Conservation (phyloP, 1,140 invertebrate genomes). For the Schlechtendalia chinensis region DNA sequence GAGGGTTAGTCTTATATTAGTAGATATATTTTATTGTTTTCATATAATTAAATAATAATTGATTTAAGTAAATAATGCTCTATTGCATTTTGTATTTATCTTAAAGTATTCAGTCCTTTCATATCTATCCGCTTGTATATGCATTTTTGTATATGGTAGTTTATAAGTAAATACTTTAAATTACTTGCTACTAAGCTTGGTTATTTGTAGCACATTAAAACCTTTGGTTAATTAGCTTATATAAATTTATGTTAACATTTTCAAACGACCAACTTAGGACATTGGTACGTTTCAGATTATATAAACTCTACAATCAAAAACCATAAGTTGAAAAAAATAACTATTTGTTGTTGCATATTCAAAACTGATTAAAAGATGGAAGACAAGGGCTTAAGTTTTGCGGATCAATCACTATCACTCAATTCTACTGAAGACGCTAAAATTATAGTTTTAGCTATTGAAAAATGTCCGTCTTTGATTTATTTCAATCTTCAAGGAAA, state of each 20-base stretch:
- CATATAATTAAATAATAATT: neutral
- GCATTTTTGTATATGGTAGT: slow-evolving; percentile 2
- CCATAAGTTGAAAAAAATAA: slow-evolving; percentile 17
- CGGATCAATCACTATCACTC: slow-evolving; percentile 66
- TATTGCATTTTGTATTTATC: slow-evolving; percentile 2
- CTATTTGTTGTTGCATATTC: neutral
- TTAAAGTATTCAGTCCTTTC: neutral
- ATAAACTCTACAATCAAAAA: slow-evolving; percentile 42
- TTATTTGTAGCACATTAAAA: no score
- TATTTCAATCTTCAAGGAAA: slow-evolving; percentile 87
- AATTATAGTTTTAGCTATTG: slow-evolving; percentile 66
- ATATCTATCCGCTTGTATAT: slow-evolving; percentile 20
- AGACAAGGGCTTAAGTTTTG: slow-evolving; percentile 64
- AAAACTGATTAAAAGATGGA: slow-evolving; percentile 44
- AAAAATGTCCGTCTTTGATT: slow-evolving; percentile 63
- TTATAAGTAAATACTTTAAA: neutral
- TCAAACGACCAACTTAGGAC: slow-evolving; percentile 39
- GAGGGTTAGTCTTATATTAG: no score
- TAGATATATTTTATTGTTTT: no score
- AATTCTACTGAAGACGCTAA: slow-evolving; percentile 67
- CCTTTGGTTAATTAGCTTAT: neutral
- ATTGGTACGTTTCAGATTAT: slow-evolving; percentile 48
- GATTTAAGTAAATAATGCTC: neutral
- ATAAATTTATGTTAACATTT: slow-evolving; percentile 1
- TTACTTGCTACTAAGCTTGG: neutral